Base-by-base conservation (phyloP, 1,140 invertebrate genomes). In the Pemphigus obesinymphae region DNA sequence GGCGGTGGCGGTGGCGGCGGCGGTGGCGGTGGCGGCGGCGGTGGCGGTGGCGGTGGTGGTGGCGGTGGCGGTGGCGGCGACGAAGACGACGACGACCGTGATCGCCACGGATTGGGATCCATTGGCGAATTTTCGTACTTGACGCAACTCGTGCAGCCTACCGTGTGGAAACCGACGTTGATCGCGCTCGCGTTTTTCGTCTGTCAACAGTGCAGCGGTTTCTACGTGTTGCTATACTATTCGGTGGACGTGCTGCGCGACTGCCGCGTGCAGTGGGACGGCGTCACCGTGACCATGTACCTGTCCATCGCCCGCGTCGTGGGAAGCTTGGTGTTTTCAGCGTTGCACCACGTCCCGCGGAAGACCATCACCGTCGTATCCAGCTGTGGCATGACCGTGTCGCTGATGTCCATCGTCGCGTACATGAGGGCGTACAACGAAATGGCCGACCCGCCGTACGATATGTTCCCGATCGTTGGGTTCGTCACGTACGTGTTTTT, bases 141-240 rank as follows among this genome's bases (percentile, higher is more conserved):
- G 84, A 88, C 89, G 82, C 88, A 88, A 83, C 86, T 87, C 37
- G 4, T n/a, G 23, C 7, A 15, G 1, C 55, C 50, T 1, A 1
- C 85, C 50, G 88, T 89, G 0, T 87, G 91, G 83, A 92, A 92
- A 84, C 92, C 92, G 0, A 92, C 93, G 83, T 82, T 89, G 1
- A 88, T 92, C 4, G 86, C 92, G 0, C 86, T 92, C 3, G 82
- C 87, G 0, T 90, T 93, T 85, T 93, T 93, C 86, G 85, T 90
- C 6, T 90, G 92, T 82, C 92, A 93, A 88, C 91, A 93, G 84
- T 87, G 91, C 73, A 91, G 90, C 0, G 92, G 92, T 4, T 92
- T 93, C 29, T 93, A 94, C 86, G 91, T 92, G 2, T 90, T 95
- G 7, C 88, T 95, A 55, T 94, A 93, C 85, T 94, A 94, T 84